Conservation (phyloP, 2,113 vertebrate genomes). For the Ptyas mucosa region DNA sequence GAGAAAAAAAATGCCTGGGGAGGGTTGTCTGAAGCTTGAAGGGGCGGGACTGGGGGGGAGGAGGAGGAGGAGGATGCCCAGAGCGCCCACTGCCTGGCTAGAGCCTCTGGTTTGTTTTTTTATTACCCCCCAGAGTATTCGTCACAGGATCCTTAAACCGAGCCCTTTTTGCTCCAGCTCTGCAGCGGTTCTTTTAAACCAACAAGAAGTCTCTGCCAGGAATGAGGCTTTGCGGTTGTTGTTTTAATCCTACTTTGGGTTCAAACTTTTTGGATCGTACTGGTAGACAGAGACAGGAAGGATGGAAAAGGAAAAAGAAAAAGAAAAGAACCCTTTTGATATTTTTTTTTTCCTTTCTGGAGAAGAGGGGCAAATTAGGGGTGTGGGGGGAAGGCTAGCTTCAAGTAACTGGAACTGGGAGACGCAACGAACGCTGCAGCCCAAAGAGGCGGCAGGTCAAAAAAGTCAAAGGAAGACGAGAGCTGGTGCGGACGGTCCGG, state of each 20-base stretch:
- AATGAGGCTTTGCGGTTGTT: neutral
- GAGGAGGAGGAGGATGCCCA: neutral
- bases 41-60: neutral
- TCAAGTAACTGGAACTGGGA: neutral
- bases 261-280: neutral
- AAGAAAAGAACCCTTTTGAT: neutral
- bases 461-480: neutral
- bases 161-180: neutral
- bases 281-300: neutral
- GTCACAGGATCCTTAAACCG: neutral
- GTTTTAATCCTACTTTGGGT: neutral
- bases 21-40: neutral
- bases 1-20: neutral
- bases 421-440: neutral
- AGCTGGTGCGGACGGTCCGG: neutral
- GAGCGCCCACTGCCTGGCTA: neutral
- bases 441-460: neutral
- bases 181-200: neutral
- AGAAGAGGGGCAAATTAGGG: neutral
- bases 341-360: neutral
- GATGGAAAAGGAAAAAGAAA: neutral
- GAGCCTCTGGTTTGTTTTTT: neutral
- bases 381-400: neutral
- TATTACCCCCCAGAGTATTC: neutral
- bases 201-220: neutral